These are phyloP conservation scores for Azorinus chamasolen DNA, from an alignment of 2,888 invertebrate genomes.

Conservation along the genomic window DNA sequence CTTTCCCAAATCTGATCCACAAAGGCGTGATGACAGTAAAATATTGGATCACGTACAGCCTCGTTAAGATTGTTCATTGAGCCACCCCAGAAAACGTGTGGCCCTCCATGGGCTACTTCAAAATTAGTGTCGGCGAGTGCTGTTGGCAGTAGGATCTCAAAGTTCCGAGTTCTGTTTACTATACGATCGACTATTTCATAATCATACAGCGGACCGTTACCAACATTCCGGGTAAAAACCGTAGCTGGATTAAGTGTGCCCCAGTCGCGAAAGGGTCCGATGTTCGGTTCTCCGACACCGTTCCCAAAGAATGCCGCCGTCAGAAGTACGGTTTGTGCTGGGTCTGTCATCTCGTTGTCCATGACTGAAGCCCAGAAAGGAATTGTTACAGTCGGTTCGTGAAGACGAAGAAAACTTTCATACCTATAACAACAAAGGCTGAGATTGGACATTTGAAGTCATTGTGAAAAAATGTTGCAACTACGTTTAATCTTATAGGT, in stretches of 20 bases:
- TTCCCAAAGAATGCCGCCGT: conserved; percentile 65
- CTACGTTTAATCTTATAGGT: no score
- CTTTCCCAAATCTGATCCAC: conserved; percentile 74
- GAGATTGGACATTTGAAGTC: neutral
- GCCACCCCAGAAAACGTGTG: conserved; percentile 72
- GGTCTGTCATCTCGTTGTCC: conserved; percentile 63
- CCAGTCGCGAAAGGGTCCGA: conserved; percentile 73
- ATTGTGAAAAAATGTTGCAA: neutral
- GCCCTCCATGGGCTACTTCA: conserved; percentile 67
- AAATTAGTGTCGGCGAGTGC: conserved; percentile 59
- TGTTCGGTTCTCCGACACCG: conserved; percentile 56
- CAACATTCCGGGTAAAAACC: conserved; percentile 60
- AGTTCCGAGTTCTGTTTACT: conserved; percentile 43
- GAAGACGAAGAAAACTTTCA: conserved; percentile 70
- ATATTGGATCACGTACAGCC: conserved; percentile 71
- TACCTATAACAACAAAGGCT: conserved; percentile 52
- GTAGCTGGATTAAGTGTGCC: conserved; percentile 35
- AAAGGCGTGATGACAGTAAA: conserved; percentile 73
- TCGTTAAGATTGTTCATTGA: conserved; percentile 68
- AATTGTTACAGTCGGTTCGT: conserved; percentile 65
- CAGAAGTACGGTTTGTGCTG: conserved; percentile 68
- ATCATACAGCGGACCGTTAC: conserved; percentile 60
- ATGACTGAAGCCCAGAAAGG: conserved; percentile 75
- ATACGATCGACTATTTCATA: conserved; percentile 42
- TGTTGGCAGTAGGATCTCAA: conserved; percentile 53